Conservation (phyloP, 2,888 invertebrate species). For the Pollenia griseotomentosa region DNA sequence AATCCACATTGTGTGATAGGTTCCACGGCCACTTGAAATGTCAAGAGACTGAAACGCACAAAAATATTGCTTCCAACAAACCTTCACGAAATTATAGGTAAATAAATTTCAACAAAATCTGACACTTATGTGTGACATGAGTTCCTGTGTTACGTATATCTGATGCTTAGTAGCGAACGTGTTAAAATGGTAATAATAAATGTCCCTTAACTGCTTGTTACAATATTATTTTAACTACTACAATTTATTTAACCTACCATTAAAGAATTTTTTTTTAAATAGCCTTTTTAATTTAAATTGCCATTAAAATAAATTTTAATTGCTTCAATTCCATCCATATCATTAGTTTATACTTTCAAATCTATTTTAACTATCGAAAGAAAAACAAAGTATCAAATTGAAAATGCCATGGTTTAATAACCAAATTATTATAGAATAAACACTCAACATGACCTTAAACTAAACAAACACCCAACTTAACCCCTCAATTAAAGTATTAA, state of each 20-base stretch:
- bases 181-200: too few relatives aligned
- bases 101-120: too few relatives aligned
- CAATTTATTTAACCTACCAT: background rate
- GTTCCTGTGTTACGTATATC: too few relatives aligned
- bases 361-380: background rate
- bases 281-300: background rate
- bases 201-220: too few relatives aligned
- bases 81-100: too few relatives aligned
- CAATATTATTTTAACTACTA: too few relatives aligned
- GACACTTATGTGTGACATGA: too few relatives aligned
- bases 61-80: too few relatives aligned
- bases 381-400: constrained; percentile 11
- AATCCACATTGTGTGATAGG: too few relatives aligned
- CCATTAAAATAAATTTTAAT: constrained; percentile 1
- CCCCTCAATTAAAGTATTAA: constrained; percentile 77
- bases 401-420: constrained; percentile 59
- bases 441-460: constrained; percentile 65
- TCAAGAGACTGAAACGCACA: too few relatives aligned
- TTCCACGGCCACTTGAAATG: too few relatives aligned
- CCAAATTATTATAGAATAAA: constrained; percentile 60
- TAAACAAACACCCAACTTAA: constrained; percentile 59
- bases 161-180: too few relatives aligned
- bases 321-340: background rate
- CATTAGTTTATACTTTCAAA: background rate
- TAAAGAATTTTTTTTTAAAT: background rate